Base-by-base conservation (phyloP, 35 echinoderm and acorn worm species). In the Anneissia japonica region DNA sequence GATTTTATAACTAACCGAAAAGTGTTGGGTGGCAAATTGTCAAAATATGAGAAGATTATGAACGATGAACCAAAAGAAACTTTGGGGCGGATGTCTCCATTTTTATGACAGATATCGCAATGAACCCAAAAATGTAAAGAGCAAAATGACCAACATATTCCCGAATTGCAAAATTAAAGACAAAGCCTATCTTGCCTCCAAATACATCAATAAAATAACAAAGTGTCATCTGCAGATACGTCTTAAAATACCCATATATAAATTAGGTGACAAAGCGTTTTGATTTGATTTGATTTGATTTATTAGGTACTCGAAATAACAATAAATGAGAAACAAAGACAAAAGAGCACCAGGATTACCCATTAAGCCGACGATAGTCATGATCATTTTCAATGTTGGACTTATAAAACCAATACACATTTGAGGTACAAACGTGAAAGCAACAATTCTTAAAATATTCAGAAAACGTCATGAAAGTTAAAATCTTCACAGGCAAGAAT, bases 51-150 rank as follows among this genome's bases (percentile, higher is more conserved):
- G 13, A 86, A 35, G 37, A 74, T 86, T 76, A 46, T 86, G 31
- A 86, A 86, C 39, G 84, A 86, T 37, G 84, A 86, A 26, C 56
- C 64, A 36, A 74, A 39, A 30, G 84, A 86, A 86, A 32, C 37
- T 23, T 56, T 84, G 28, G 38, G 6, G 32, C 77, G 84, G 84
- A 77, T 36, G 23, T 35, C 84, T 32, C 84, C 73, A 75, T 86
- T 85, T 73, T 36, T 85, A 74, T 74, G 43, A 46, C 36, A 43
- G 83, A 82, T 38, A 21, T 38, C 31, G 34, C 35, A 37, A 82
- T 82, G 36, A 14, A 31, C n/a, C 30, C 81, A 37, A 39, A 38
- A 34, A 46, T 34, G 37, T n/a, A 82, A 82, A 82, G 31, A n/a
- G 41, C 9, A 16, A 45, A 43, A 14, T 28, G 35, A 82, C 36